phyloP scores from a whole-genome alignment of 2,888 invertebrate genomes.

The Hemistola chrysoprasaria region DNA sequence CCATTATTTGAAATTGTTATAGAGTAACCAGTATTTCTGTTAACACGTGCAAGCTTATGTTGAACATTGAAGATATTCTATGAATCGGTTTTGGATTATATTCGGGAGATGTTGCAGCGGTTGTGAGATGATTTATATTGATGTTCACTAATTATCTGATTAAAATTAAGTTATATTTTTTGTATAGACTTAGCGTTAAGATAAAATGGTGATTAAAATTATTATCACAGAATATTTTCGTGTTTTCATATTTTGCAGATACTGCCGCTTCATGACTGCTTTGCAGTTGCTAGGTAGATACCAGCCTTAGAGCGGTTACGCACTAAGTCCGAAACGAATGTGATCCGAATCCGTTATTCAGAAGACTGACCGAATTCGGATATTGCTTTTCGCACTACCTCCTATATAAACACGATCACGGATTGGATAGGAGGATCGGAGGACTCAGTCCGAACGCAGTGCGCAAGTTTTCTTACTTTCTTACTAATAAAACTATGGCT shows the following conservation, averaged over 20 bases:
- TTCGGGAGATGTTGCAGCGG: conserved; percentile 75
- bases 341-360: no score
- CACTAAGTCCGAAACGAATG: no score
- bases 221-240: conserved; percentile 55
- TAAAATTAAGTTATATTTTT: conserved; percentile 80
- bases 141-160: conserved; percentile 80
- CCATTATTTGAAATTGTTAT: conserved; percentile 42
- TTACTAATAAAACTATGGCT: no score
- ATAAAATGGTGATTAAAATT: conserved; percentile 73
- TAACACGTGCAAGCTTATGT: conserved; percentile 46
- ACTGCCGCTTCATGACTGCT: no score
- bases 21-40: conserved; percentile 50
- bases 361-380: no score
- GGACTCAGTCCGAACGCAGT: no score
- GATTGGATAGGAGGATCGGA: no score
- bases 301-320: no score
- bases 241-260: conserved; percentile 23
- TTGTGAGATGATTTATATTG: conserved; percentile 81
- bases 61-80: conserved; percentile 64
- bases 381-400: no score
- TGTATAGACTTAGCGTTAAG: conserved; percentile 79
- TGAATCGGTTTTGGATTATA: conserved; percentile 67
- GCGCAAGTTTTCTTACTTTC: no score
- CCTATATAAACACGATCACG: no score
- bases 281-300: neutral